phyloP scores from a whole-genome alignment of 2,888 invertebrate species.

The Matsumyia berberina region DNA sequence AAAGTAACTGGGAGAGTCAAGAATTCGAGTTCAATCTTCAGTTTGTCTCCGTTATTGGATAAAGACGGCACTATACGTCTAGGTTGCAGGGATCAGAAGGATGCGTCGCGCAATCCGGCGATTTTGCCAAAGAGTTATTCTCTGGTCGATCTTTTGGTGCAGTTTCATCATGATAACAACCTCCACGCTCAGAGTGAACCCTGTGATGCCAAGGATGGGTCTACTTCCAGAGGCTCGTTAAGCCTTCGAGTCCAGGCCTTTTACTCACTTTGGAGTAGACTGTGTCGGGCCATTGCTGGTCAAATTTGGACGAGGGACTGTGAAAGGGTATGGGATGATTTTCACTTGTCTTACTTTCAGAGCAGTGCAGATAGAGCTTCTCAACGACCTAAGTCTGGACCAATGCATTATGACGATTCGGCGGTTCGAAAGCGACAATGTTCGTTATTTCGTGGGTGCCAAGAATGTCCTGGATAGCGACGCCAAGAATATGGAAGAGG shows the following conservation, averaged over 20 bases:
- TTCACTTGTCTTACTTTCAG: not conserved
- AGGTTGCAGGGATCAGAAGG: not conserved
- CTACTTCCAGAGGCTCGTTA: not conserved
- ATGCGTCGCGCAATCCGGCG: constrained; percentile 7
- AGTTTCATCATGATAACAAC: not conserved
- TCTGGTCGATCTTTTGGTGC: no score
- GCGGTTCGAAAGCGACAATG: no score
- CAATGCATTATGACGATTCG: no score
- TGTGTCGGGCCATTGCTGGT: not conserved
- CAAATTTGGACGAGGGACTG: not conserved
- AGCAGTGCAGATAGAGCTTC: no score
- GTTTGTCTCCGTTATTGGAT: not conserved
- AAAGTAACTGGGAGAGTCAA: not conserved
- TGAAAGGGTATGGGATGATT: constrained; percentile 8
- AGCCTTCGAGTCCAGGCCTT: constrained; percentile 2
- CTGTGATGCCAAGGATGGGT: constrained; percentile 1
- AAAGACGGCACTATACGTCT: not conserved
- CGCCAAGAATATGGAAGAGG: no score
- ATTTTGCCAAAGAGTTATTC: constrained; percentile 5
- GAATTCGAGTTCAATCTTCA: not conserved
- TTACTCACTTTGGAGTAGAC: not conserved
- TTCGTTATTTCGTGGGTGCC: no score
- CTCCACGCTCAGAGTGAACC: not conserved
- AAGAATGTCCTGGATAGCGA: no score
- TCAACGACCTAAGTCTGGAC: no score